A percentile compares a stretch with the other conserved stretches of the same genome.
Evolutionary conservation across 2,888 invertebrate species (phyloP).

Genomic region (Tetranychus truncatus): DNA sequence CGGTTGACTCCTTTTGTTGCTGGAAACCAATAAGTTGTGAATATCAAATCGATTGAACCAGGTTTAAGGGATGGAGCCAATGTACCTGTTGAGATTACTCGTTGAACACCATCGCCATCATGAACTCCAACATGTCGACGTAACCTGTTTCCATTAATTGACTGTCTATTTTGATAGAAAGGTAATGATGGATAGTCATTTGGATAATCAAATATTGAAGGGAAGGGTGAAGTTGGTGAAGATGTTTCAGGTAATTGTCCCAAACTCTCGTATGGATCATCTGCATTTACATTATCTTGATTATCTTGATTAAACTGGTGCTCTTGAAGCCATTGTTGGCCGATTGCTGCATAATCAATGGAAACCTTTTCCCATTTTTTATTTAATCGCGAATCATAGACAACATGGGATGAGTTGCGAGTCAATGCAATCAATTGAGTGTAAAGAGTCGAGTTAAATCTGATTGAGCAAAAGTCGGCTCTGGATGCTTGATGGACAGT

Average conservation of each 20-base stretch:
- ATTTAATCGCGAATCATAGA: constrained; percentile 46
- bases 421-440: constrained; percentile 48
- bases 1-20: not conserved
- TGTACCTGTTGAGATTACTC: constrained; percentile 36
- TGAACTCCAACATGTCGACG: constrained; percentile 35
- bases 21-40: constrained; percentile 55
- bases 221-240: not conserved
- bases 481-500: constrained; percentile 37
- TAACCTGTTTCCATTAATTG: not conserved
- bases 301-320: constrained; percentile 32
- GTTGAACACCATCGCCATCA: constrained; percentile 34
- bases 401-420: constrained; percentile 50
- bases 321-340: constrained; percentile 34
- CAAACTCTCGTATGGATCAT: not conserved
- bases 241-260: not conserved
- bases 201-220: not conserved
- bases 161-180: constrained; percentile 4
- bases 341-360: constrained; percentile 37
- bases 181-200: not conserved
- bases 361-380: constrained; percentile 33
- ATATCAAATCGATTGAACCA: constrained; percentile 39
- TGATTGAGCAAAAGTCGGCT: constrained; percentile 46
- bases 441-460: constrained; percentile 48
- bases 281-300: not conserved
- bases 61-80: constrained; percentile 36